These are phyloP conservation scores for Lasioglossum zephyrum DNA, from an alignment of 2,888 invertebrate species.

Conservation along the genomic window DNA sequence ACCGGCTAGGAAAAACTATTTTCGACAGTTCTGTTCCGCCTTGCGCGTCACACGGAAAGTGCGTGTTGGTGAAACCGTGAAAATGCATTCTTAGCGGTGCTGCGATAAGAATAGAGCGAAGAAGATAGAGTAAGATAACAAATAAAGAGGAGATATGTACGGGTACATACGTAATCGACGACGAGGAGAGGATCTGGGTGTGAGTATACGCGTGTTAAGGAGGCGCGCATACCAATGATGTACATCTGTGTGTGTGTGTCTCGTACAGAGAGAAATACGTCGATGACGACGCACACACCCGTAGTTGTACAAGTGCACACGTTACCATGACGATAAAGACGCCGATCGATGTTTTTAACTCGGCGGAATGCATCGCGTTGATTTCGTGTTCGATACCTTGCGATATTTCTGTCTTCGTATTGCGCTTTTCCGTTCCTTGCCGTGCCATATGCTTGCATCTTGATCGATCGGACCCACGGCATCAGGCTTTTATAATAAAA, in stretches of 20 bases:
- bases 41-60: constrained; percentile 52
- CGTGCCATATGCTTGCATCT: constrained; percentile 36
- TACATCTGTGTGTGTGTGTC: neutral
- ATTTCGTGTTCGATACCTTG: constrained; percentile 61
- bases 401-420: constrained; percentile 63
- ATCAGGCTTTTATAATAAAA: constrained; percentile 29
- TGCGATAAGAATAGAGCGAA: constrained; percentile 69
- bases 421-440: constrained; percentile 58
- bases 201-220: neutral
- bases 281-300: constrained; percentile 30
- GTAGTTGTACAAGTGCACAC: constrained; percentile 68
- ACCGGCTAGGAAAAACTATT: constrained; percentile 27
- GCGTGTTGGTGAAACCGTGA: constrained; percentile 62
- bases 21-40: constrained; percentile 25
- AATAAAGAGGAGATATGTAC: constrained; percentile 55
- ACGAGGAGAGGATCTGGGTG: neutral
- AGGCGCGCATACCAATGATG: neutral
- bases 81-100: constrained; percentile 67
- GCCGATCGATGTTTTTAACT: constrained; percentile 73
- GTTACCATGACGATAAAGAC: constrained; percentile 76
- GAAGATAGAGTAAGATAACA: constrained; percentile 65
- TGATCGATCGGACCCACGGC: constrained; percentile 38
- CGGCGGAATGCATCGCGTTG: constrained; percentile 63
- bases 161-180: constrained; percentile 37
- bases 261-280: constrained; percentile 13